Evolutionary conservation across 2,888 invertebrate genomes (phyloP).

Genomic region (Drosophila mimica): DNA sequence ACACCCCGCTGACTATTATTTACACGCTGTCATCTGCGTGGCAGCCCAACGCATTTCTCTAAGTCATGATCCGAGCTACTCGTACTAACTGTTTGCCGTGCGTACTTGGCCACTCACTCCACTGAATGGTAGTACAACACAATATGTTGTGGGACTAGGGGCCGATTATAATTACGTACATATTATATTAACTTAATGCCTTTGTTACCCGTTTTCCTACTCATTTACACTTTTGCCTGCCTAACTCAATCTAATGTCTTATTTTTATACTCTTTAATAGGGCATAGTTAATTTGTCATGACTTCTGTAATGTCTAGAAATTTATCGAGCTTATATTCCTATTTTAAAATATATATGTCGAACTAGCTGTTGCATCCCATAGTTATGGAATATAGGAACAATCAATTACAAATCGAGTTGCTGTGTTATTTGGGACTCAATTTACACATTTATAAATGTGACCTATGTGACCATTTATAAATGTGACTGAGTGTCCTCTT

Average conservation of each 20-base stretch:
- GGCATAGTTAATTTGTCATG: background rate
- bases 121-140: conserved; percentile 4
- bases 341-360: background rate
- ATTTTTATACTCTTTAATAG: conserved; percentile 15
- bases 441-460: background rate
- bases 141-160: conserved; percentile 8
- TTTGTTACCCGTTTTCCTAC: conserved; percentile 29
- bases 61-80: conserved; percentile 59
- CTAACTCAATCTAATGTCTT: conserved; percentile 57
- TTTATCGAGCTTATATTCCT: background rate
- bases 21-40: conserved; percentile 64
- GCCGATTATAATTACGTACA: conserved; percentile 63
- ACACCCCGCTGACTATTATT: conserved; percentile 57
- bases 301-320: background rate
- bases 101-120: conserved; percentile 8
- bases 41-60: conserved; percentile 47
- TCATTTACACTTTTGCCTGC: conserved; percentile 45
- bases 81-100: conserved; percentile 30
- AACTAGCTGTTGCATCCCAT: background rate
- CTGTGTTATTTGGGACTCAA: background rate
- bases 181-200: conserved; percentile 61
- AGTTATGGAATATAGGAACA: background rate
- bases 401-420: background rate
- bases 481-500: background rate
- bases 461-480: background rate